Evolutionary conservation across 2,797 vertebrate genomes (phyloP).

Genomic region (Pantherophis vulpinus): DNA sequence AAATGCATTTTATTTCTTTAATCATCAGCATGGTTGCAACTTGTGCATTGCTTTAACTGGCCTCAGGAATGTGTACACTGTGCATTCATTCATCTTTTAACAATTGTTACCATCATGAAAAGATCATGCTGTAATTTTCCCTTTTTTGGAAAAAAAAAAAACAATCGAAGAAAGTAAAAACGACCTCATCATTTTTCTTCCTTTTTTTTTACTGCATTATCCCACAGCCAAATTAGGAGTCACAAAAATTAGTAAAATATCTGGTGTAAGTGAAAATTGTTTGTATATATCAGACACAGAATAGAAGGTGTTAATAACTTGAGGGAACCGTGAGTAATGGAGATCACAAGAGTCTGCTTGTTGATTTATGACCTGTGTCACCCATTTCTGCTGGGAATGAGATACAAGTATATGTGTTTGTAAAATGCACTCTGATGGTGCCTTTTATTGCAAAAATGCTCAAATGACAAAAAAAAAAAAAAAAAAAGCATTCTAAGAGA

Average conservation of each 20-base stretch:
- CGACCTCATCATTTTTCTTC: not conserved
- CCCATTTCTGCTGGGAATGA: not conserved
- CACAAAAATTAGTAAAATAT: not conserved
- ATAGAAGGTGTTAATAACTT: not conserved
- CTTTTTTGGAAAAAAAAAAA: not conserved
- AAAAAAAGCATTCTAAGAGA: not conserved
- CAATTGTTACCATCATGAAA: not conserved
- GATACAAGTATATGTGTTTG: not conserved
- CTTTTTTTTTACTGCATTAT: not conserved
- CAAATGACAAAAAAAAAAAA: not conserved
- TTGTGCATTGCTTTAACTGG: not conserved
- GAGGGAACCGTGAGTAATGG: not conserved
- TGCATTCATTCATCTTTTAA: not conserved
- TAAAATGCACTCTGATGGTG: not conserved
- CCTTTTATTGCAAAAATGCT: not conserved
- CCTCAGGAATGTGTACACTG: not conserved
- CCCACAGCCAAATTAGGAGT: not conserved
- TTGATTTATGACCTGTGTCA: not conserved
- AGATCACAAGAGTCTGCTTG: not conserved
- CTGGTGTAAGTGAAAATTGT: not conserved
- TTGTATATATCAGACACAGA: not conserved
- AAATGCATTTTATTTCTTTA: not conserved
- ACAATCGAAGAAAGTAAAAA: not conserved
- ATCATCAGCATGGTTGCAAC: not conserved
- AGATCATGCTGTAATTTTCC: not conserved